Percentiles rank a stretch among this genome's conserved stretches.
Evolutionary conservation across 2,113 vertebrate genomes (phyloP).

Genomic region (Salvelinus sp.): DNA sequence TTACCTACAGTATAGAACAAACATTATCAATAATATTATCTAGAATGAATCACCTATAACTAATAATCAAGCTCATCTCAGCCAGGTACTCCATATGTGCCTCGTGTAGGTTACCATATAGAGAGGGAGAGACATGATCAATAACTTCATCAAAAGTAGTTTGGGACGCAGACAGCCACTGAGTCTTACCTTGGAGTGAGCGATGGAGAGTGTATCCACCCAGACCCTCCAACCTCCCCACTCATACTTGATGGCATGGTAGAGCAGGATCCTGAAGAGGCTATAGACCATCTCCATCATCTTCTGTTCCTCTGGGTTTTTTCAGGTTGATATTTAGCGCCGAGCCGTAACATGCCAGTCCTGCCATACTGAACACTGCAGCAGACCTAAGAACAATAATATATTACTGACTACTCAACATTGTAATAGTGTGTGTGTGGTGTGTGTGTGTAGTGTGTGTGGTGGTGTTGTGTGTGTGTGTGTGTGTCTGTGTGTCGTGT

Average conservation of each 20-base stretch:
- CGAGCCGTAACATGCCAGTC: constrained; percentile 99
- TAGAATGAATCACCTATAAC: not conserved
- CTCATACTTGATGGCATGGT: constrained; percentile 99
- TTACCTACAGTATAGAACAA: constrained; percentile 78
- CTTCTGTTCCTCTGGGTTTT: constrained; percentile 98
- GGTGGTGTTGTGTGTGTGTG: too few relatives aligned
- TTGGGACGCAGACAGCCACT: not conserved
- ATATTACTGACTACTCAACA: not conserved
- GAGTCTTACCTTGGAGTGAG: constrained; percentile 92
- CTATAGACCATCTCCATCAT: constrained; percentile 99
- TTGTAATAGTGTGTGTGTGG: too few relatives aligned
- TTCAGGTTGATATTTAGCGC: constrained; percentile 98
- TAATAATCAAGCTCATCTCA: not conserved
- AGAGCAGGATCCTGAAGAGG: constrained; percentile 97
- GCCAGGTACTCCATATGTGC: too few relatives aligned
- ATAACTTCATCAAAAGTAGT: not conserved
- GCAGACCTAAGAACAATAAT: constrained; percentile 75
- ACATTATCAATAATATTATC: not conserved
- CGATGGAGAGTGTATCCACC: constrained; percentile 98
- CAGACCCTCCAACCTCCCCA: constrained; percentile 99
- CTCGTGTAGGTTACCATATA: too few relatives aligned
- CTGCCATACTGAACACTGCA: constrained; percentile 99
- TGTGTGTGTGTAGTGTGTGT: too few relatives aligned
- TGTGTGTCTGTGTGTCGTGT: too few relatives aligned
- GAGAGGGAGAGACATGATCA: too few relatives aligned